phyloP scores from a whole-genome alignment of 2,888 invertebrate genomes.

The Parelbella ahira region DNA sequence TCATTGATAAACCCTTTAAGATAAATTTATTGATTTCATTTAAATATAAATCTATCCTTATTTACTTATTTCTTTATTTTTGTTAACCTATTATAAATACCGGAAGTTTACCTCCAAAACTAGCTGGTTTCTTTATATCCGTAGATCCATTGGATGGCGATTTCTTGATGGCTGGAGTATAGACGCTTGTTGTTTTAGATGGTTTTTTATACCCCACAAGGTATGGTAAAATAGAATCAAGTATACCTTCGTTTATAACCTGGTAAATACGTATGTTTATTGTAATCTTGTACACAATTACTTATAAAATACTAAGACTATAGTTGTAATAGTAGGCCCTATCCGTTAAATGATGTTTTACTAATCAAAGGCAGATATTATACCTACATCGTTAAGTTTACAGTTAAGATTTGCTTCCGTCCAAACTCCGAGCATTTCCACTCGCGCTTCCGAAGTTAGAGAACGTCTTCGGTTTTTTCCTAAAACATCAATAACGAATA shows the following conservation, averaged over 20 bases:
- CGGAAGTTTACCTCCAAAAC: slow-evolving; percentile 75
- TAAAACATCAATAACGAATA: too few relatives aligned
- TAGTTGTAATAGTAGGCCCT: too few relatives aligned
- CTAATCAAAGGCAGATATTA: too few relatives aligned
- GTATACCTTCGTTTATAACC: slow-evolving; percentile 89
- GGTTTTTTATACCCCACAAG: slow-evolving; percentile 81
- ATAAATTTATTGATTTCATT: too few relatives aligned
- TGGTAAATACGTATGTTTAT: slow-evolving; percentile 55
- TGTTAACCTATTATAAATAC: too few relatives aligned
- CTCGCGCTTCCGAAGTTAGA: slow-evolving; percentile 53
- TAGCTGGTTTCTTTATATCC: slow-evolving; percentile 75
- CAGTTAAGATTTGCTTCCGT: slow-evolving; percentile 74
- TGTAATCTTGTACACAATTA: too few relatives aligned
- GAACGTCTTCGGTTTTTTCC: slow-evolving; percentile 48
- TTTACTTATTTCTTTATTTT: too few relatives aligned
- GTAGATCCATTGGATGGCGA: slow-evolving; percentile 42
- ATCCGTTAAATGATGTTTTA: too few relatives aligned
- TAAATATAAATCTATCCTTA: too few relatives aligned
- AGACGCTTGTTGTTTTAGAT: slow-evolving; percentile 71
- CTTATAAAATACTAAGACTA: too few relatives aligned
- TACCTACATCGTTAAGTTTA: slow-evolving; percentile 72
- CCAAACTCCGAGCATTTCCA: slow-evolving; percentile 75
- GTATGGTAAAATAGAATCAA: slow-evolving; percentile 91
- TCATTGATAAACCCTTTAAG: slow-evolving; percentile 66
- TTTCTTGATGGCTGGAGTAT: slow-evolving; percentile 80